A percentile compares a stretch with the other conserved stretches of the same genome.
Conservation (phyloP, 2,888 invertebrate species). For the Linnaemya tessellans region DNA sequence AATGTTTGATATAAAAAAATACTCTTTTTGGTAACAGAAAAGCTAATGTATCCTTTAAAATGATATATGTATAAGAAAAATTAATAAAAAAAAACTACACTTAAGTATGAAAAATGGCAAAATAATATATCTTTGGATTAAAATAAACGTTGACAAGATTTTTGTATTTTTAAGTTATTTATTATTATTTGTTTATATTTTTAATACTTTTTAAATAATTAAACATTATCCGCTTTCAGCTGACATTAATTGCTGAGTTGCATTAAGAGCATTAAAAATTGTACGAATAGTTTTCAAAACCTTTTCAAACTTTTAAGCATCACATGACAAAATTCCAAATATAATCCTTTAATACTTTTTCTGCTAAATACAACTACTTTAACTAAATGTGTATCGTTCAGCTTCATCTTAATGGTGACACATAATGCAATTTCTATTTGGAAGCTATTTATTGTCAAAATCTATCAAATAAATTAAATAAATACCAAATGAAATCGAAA, state of each 20-base stretch:
- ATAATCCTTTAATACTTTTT: constrained; percentile 16
- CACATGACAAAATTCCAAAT: neutral
- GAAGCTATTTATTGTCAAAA: constrained; percentile 39
- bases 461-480: constrained; percentile 24
- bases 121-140: no score
- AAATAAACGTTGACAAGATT: no score
- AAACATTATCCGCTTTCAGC: neutral
- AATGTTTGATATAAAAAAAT: no score
- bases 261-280: constrained; percentile 2
- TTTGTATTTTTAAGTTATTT: no score
- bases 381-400: constrained; percentile 7
- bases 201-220: neutral
- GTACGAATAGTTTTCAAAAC: neutral
- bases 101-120: no score
- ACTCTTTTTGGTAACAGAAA: no score
- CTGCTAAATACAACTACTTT: constrained; percentile 4
- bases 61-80: no score
- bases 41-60: no score
- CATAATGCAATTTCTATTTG: constrained; percentile 3
- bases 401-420: neutral
- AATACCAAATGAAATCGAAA: constrained; percentile 8
- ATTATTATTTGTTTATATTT: neutral
- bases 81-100: no score
- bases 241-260: neutral
- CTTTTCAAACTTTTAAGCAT: constrained; percentile 22